Evolutionary conservation across 2,797 vertebrate genomes (phyloP), one percentile per base, ranked within the genome.

Genomic region (Myotis myotis): DNA sequence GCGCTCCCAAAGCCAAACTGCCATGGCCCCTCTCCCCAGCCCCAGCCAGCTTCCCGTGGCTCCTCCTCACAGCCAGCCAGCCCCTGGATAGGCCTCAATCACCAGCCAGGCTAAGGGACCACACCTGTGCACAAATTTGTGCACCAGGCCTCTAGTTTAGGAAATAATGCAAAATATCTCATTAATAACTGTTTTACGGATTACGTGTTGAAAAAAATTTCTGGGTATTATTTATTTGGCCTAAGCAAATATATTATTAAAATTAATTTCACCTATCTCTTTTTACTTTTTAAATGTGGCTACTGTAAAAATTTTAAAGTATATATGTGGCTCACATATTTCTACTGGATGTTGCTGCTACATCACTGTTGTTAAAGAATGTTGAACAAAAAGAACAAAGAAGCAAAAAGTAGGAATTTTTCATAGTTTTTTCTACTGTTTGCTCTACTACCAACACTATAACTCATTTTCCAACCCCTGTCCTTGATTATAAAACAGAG

Each of bases 201-300:
- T 66, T 81, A 62, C 9, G 93, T 85, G 36, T 51, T 94, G 53
- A 89, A 84, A 95, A 72, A 93, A 91, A 62, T 89, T 68, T 94
- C 76, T 84, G 8, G 17, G 92, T 51, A 90, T 85, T 62, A 62
- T 62, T 62, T 62, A 62, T 74, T 0, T 70, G 11, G 41, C 68
- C 80, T 87, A 72, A 57, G 76, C 16, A 94, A 95, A 49, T 55
- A 79, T 13, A 72, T 66, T 44, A 89, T 76, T 93, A 87, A 87
- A 83, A 64, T 82, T 93, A 87, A 96, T 76, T 91, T 94, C 2
- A 53, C 17, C 22, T 86, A 22, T 76, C 93, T 89, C 17, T 57
- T 79, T 94, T 66, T 95, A 62, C 49, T 81, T 93, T 86, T 89
- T 80, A 84, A 87, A 83, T 85, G 33, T 93, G 44, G 64, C 36